phyloP scores from a whole-genome alignment of 2,797 vertebrate species.

The Lepilemur septentrionalis region DNA sequence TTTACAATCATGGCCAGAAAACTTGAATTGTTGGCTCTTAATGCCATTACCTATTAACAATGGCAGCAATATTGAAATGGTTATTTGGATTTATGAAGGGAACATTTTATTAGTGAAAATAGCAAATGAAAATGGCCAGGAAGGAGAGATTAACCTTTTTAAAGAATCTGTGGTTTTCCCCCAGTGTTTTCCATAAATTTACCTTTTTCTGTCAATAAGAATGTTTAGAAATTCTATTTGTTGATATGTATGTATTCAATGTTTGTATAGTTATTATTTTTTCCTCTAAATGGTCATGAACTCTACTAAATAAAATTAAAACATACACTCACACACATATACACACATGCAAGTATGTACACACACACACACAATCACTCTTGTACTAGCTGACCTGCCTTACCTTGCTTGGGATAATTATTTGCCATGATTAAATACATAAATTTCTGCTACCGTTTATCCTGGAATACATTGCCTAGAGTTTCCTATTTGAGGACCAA shows the following conservation, averaged over 20 bases:
- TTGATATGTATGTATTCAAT: conserved; percentile 1
- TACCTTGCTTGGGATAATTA: conserved; percentile 22
- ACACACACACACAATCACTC: rapidly evolving
- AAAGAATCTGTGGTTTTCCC: neutral
- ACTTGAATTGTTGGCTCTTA: conserved; percentile 68
- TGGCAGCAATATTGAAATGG: conserved; percentile 79
- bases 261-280: conserved; percentile 1
- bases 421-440: neutral
- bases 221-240: conserved; percentile 21
- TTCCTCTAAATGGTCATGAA: neutral
- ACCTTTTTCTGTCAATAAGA: neutral
- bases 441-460: neutral
- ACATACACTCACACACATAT: neutral
- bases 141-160: conserved; percentile 43
- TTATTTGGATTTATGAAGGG: conserved; percentile 78
- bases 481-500: neutral
- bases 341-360: neutral
- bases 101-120: conserved; percentile 68
- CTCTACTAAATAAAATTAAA: conserved; percentile 21
- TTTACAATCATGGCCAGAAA: conserved; percentile 44
- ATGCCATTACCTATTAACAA: conserved; percentile 74
- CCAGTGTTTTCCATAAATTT: conserved; percentile 39
- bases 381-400: neutral
- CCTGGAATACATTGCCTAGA: neutral
- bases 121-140: conserved; percentile 72